Conservation (phyloP, 2,113 vertebrate genomes). For the Donacobius atricapilla region DNA sequence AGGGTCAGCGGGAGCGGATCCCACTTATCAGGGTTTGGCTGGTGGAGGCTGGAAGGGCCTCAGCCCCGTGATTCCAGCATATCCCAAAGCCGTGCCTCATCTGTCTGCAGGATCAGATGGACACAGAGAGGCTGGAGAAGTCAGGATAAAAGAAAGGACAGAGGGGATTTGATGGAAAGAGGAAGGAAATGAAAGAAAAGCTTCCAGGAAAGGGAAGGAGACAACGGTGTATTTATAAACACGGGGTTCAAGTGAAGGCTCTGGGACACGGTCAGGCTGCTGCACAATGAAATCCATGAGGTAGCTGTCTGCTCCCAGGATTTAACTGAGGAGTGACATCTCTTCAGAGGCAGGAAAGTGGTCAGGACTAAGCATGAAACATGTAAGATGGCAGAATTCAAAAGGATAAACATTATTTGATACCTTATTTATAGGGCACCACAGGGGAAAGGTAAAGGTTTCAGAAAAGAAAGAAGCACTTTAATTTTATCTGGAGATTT, state of each 20-base stretch:
- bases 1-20: neutral
- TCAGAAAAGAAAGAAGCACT: conserved; percentile 60
- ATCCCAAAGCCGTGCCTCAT: neutral
- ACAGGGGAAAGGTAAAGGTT: conserved; percentile 40
- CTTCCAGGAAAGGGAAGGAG: neutral
- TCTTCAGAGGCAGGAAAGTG: conserved; percentile 18
- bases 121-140: neutral
- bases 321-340: conserved; percentile 18
- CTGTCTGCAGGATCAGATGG: neutral
- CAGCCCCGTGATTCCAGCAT: neutral
- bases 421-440: conserved; percentile 42
- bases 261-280: neutral
- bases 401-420: conserved; percentile 51
- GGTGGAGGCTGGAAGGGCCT: neutral
- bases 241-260: neutral
- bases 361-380: neutral
- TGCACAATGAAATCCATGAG: neutral
- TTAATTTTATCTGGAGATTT: conserved; percentile 73
- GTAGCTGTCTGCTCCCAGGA: neutral
- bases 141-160: neutral
- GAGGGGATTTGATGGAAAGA: neutral
- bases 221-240: neutral
- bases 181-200: neutral
- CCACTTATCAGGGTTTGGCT: neutral
- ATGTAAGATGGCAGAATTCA: conserved; percentile 22